Conservation (phyloP, 2,797 vertebrate genomes). For the Xiphophorus birchmanni region DNA sequence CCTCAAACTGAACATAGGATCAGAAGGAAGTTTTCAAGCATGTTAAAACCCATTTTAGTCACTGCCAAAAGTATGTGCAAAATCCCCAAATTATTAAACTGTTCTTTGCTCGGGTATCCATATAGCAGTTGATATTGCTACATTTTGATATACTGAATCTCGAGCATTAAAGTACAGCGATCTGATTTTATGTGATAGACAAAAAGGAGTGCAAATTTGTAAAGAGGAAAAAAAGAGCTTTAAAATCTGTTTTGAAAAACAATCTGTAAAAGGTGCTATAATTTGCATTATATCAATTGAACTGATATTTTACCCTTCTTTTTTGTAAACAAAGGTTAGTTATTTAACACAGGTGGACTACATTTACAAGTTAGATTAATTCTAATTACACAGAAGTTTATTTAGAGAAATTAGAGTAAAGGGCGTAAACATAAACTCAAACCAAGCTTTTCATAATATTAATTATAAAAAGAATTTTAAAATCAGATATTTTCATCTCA, state of each 20-base stretch:
- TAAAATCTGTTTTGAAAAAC: background rate
- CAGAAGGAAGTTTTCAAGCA: conserved; percentile 12
- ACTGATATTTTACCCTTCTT: background rate
- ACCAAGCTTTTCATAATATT: background rate
- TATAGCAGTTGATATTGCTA: background rate
- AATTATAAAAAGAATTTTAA: background rate
- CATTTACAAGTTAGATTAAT: background rate
- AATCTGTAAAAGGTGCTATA: background rate
- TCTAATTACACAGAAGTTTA: background rate
- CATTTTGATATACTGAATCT: background rate
- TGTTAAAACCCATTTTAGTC: background rate
- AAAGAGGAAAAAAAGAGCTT: background rate
- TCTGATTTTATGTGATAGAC: background rate
- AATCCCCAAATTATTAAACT: background rate
- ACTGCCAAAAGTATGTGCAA: background rate
- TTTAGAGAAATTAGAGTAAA: background rate
- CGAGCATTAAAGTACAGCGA: background rate
- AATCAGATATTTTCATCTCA: background rate
- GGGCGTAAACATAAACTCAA: background rate
- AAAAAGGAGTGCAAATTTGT: background rate
- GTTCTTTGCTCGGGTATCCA: background rate
- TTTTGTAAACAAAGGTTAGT: background rate
- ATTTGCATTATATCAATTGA: background rate
- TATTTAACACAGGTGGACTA: background rate
- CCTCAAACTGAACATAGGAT: conserved; percentile 87